Conservation (phyloP, 2,797 vertebrate genomes). For the Rachycentron canadum region DNA sequence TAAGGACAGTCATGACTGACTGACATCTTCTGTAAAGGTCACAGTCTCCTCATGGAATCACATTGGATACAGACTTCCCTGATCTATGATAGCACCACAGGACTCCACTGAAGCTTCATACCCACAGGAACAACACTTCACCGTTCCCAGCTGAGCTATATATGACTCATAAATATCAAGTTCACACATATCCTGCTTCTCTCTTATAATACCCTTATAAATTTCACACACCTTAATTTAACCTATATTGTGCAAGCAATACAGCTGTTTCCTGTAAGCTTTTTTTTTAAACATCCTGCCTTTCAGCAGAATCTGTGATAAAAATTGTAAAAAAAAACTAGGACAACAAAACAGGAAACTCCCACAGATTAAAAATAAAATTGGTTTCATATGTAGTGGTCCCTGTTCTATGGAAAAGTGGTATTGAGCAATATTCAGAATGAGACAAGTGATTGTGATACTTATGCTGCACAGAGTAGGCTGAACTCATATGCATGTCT, state of each 20-base stretch:
- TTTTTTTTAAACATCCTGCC: constrained; percentile 29
- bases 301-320: constrained; percentile 34
- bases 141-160: constrained; percentile 22
- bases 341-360: constrained; percentile 55
- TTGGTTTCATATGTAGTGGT: constrained; percentile 30
- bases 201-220: constrained; percentile 4
- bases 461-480: constrained; percentile 39
- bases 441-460: constrained; percentile 50
- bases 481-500: constrained; percentile 40
- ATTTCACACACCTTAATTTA: constrained; percentile 18
- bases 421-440: constrained; percentile 48
- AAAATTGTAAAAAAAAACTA: constrained; percentile 28
- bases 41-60: constrained; percentile 24
- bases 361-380: constrained; percentile 34
- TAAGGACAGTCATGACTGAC: neutral
- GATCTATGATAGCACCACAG: constrained; percentile 13
- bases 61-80: constrained; percentile 33
- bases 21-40: constrained; percentile 37
- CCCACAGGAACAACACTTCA: constrained; percentile 25
- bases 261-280: constrained; percentile 25
- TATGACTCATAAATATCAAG: constrained; percentile 40
- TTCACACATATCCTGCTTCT: constrained; percentile 32
- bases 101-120: constrained; percentile 23
- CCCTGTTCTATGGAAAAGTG: constrained; percentile 36
- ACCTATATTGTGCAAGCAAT: constrained; percentile 12